Evolutionary conservation across 1,140 invertebrate species (phyloP).

Genomic region (Drosophila mayri): DNA sequence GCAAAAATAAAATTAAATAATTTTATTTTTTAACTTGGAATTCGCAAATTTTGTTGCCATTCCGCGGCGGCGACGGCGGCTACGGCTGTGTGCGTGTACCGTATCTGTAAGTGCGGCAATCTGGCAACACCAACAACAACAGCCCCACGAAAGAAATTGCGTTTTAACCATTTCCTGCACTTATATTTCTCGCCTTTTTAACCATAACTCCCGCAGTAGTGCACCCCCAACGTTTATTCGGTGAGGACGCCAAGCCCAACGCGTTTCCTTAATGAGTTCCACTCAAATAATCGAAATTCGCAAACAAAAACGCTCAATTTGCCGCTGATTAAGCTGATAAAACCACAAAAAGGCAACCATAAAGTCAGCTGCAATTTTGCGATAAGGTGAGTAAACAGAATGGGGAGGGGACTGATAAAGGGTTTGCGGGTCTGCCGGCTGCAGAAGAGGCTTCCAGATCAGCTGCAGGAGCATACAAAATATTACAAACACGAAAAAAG

Average conservation of each 20-base stretch:
- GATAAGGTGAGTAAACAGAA: constrained; percentile 76
- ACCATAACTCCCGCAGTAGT: constrained; percentile 3
- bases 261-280: constrained; percentile 50
- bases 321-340: constrained; percentile 62
- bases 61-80: constrained; percentile 6
- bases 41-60: constrained; percentile 65
- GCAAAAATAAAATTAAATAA: constrained; percentile 50
- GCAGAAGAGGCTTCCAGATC: constrained; percentile 47
- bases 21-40: constrained; percentile 19
- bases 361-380: constrained; percentile 74
- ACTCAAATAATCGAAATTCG: constrained; percentile 28
- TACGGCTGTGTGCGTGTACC: constrained; percentile 14
- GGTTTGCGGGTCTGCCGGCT: constrained; percentile 18
- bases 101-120: constrained; percentile 54
- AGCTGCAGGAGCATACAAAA: constrained; percentile 54
- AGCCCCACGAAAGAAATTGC: constrained; percentile 73
- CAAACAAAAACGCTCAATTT: constrained; percentile 43
- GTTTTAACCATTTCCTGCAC: constrained; percentile 62
- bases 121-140: constrained; percentile 79
- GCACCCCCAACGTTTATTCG: constrained; percentile 5
- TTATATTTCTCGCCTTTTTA: constrained; percentile 24
- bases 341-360: constrained; percentile 11
- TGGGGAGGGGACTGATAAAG: neutral
- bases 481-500: neutral
- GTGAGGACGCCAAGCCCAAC: constrained; percentile 20